Base-by-base conservation (phyloP, 2,888 invertebrate species). In the Brachyopa scutellaris region DNA sequence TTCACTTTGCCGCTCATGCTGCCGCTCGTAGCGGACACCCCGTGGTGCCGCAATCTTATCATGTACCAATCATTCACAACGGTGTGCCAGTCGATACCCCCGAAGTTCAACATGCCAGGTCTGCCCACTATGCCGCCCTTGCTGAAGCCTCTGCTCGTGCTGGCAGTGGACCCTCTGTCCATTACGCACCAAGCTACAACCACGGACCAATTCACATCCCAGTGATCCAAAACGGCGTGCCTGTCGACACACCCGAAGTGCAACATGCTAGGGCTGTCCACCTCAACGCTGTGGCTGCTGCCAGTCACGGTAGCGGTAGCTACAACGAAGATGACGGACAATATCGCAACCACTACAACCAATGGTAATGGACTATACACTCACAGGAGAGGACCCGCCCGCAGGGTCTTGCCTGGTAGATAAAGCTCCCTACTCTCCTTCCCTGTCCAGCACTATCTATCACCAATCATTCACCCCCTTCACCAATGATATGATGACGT, bases 161-260 rank as follows among this genome's bases (percentile, higher is more conserved):
- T 42, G 86, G 85, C 38, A 72, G 78, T 31, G 85, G 85, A n/a
- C 21, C 45, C 38, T 53, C 36, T 62, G 85, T 47, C 29, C 79
- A 85, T 40, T 88, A 89, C 51, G 86, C 88, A 47, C 85, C 86
- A 51, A 87, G 87, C 31, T 88, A 89, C 47, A 87, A 87, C 78
- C 88, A 90, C 59, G 91, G 91, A 67, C 89, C 91, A 70, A 88
- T 90, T 51, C 91, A 91, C 79, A 89, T 91, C 77, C 91, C 91
- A 42, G 88, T 91, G 74, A 91, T 91, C 84, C 90, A 90, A 70
- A 91, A 91, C 76, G 91, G 91, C 61, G 90, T 91, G 29, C 92
- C 92, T 51, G 88, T 91, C 5, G 92, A 92, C 86, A 92, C 92
- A 23, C 91, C 91, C 6, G 92, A 92, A 87, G 92, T 92, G 33